A percentile compares a stretch with the other conserved stretches of the same genome.
These are phyloP conservation scores for Zoroaster sp. DNA, from an alignment of 53 echinoderm and acorn worm genomes.

Conservation along the genomic window DNA sequence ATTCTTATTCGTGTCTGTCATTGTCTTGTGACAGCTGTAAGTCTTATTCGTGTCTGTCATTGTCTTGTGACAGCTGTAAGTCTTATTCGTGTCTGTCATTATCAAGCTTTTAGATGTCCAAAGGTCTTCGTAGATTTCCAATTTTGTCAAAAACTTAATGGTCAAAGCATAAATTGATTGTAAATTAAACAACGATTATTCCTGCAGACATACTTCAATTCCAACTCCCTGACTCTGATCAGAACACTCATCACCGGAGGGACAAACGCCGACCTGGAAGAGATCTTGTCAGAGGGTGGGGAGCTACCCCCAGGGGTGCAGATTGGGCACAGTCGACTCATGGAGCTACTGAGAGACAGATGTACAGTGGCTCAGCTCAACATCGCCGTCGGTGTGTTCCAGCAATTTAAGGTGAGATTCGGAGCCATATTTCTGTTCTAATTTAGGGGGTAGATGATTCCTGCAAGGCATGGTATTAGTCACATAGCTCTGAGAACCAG, in stretches of 20 bases:
- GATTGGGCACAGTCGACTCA: constrained; percentile 72
- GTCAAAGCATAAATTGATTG: too few relatives aligned
- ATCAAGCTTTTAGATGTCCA: too few relatives aligned
- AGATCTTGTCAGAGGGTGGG: constrained; percentile 92
- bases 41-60: too few relatives aligned
- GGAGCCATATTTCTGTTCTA: too few relatives aligned
- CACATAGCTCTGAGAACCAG: background rate
- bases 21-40: too few relatives aligned
- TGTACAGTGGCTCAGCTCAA: constrained; percentile 93
- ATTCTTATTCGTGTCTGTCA: too few relatives aligned
- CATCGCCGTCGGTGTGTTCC: constrained; percentile 83
- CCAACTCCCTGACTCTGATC: constrained; percentile 93
- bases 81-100: too few relatives aligned
- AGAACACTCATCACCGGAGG: constrained; percentile 95
- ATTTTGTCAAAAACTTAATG: too few relatives aligned
- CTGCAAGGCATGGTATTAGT: too few relatives aligned
- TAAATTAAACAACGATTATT: too few relatives aligned
- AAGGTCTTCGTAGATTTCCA: too few relatives aligned
- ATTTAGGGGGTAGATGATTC: background rate
- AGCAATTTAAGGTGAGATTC: constrained; percentile 75
- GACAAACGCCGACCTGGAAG: constrained; percentile 93
- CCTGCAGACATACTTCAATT: constrained; percentile 97
- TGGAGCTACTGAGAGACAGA: constrained; percentile 85
- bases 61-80: too few relatives aligned
- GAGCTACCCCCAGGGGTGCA: constrained; percentile 85